A percentile compares a stretch with the other conserved stretches of the same genome.
Evolutionary conservation across 2,888 invertebrate species (phyloP).

Genomic region (Odontocerum albicorne): DNA sequence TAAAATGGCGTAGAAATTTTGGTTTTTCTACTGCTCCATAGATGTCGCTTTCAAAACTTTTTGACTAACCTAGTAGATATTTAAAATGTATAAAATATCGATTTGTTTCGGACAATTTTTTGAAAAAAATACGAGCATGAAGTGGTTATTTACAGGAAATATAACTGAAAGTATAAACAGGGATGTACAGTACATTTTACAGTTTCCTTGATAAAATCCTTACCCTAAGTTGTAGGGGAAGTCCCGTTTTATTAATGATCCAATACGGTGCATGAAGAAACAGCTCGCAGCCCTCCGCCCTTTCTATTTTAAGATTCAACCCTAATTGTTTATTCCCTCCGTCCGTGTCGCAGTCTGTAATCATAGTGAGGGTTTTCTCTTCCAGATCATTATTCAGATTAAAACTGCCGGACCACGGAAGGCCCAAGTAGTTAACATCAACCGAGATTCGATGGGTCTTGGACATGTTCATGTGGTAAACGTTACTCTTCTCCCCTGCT

Average conservation of each 20-base stretch:
- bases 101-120: too few species aligned
- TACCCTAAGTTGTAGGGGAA: slow-evolving; percentile 81
- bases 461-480: slow-evolving; percentile 67
- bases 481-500: slow-evolving; percentile 70
- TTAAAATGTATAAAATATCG: too few species aligned
- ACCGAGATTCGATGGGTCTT: slow-evolving; percentile 56
- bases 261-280: slow-evolving; percentile 81
- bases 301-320: slow-evolving; percentile 67
- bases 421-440: slow-evolving; percentile 63
- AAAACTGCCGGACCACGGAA: slow-evolving; percentile 71
- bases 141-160: too few species aligned
- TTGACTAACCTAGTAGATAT: too few species aligned
- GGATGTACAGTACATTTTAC: too few species aligned
- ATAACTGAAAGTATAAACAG: too few species aligned
- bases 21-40: too few species aligned
- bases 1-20: too few species aligned
- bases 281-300: slow-evolving; percentile 64
- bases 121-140: too few species aligned
- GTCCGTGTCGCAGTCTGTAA: slow-evolving; percentile 67
- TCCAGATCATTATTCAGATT: slow-evolving; percentile 67
- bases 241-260: slow-evolving; percentile 86
- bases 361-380: slow-evolving; percentile 65
- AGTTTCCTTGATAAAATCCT: slow-evolving; percentile 30
- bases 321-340: slow-evolving; percentile 66
- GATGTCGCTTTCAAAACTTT: too few species aligned